Evolutionary conservation across 1,140 invertebrate species (phyloP), one percentile per base, ranked within the genome.

Genomic region (Cydia pomonella): DNA sequence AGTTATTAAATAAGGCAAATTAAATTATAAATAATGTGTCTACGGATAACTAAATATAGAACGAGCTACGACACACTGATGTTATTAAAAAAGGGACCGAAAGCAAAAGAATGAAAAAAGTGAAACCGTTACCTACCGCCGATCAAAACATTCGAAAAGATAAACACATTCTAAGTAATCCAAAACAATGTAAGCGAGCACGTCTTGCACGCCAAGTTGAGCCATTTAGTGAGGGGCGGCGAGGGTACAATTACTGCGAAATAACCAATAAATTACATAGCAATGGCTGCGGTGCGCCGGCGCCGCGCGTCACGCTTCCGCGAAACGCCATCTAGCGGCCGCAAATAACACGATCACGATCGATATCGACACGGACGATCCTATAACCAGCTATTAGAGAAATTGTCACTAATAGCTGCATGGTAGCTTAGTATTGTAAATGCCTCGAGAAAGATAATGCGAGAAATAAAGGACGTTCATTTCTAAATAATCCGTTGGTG

Each of bases 191-290:
- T 78, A 77, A 41, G 72, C 59, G 27, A 21, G 50, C 74, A 75
- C 74, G 63, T 41, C 21, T 29, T 75, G 74, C 80, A 86, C 80
- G 81, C 78, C 77, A 80, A 84, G 77, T 78, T 78, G 79, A 80
- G 88, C 82, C 86, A 86, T 89, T 90, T 85, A 88, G 81, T 71
- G 62, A 78, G 81, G 83, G 81, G 82, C 85, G 82, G 82, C 73
- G 79, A 87, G 77, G 84, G 82, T 88, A 80, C 88, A 89, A 91
- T 91, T 91, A 91, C 89, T 75, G 76, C 73, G 83, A 89, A 89
- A 90, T 91, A 87, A 85, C 78, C 81, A 85, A 90, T 89, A 90
- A 89, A 90, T 90, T 87, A 88, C 79, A 84, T 76, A 84, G 80
- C 77, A 82, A 84, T 81, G 77, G 74, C 71, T 41, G 73, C 63